Evolutionary conservation across 2,888 invertebrate genomes (phyloP), one percentile per base, ranked within the genome.

Genomic region (Periphyllus acericola): DNA sequence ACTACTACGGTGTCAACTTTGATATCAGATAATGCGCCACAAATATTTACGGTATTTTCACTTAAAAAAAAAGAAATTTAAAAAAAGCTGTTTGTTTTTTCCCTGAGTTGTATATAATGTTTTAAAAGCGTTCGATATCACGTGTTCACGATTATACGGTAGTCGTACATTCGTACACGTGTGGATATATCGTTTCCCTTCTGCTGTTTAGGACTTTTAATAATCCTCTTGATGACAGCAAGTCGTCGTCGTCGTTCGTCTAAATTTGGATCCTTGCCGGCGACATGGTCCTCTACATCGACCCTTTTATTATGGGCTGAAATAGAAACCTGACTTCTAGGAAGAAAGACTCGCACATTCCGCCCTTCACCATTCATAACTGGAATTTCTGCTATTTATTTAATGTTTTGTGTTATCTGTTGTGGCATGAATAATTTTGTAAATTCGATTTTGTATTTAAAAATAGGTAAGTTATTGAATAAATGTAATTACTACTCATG

Each of bases 191-290:
- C 74, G 71, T 87, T 80, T 80, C 81, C 80, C 80, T 87, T 80
- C 66, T 81, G 87, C 87, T 87, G 87, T 87, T 87, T 87, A 87
- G 87, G 87, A 80, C 80, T 87, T 87, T 87, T 87, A 87, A 87
- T 87, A 87, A 87, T 87, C 87, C 87, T 74, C 87, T 87, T 81
- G 87, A 80, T 81, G 87, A 87, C 87, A 87, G 87, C 81, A 46
- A 87, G 87, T 87, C 87, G 87, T 87, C 87, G 86, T 60, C 76
- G 76, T 76, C 29, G 68, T 68, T 25, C 68, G 87, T 87, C 87
- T 87, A 87, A 87, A 74, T 87, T 87, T 87, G 87, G 87, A 87
- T 60, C 19, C 17, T 68, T 74, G 87, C 72, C 75, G 81, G 74
- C 81, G 75, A 80, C 81, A 87, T 79, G 46, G 87, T 81, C 60